These are phyloP conservation scores for Tipula unca DNA, from an alignment of 2,888 invertebrate genomes.

Conservation along the genomic window DNA sequence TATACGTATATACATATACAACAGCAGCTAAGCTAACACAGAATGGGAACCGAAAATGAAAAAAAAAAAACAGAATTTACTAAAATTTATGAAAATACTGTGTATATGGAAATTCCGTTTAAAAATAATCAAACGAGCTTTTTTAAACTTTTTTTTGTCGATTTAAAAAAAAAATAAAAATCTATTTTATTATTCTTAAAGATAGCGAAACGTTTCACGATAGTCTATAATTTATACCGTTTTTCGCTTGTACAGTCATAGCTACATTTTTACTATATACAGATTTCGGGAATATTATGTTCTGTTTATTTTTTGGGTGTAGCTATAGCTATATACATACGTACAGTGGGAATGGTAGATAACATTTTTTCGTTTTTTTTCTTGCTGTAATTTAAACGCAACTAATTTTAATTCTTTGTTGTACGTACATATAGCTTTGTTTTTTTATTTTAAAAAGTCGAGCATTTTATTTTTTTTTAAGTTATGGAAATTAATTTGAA, in stretches of 20 bases:
- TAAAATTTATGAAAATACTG: no score
- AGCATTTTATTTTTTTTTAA: no score
- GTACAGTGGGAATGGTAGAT: not conserved
- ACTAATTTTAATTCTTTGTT: not conserved
- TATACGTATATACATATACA: not conserved
- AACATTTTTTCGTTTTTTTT: not conserved
- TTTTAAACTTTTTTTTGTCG: not conserved
- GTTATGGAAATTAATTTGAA: not conserved
- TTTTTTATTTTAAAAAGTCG: not conserved
- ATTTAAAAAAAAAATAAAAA: not conserved
- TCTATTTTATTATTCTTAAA: not conserved
- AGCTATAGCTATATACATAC: no score
- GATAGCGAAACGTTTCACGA: not conserved
- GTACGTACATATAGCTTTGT: no score
- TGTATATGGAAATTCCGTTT: not conserved
- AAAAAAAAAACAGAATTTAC: not conserved
- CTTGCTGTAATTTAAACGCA: not conserved
- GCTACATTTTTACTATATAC: not conserved
- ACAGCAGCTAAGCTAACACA: not conserved
- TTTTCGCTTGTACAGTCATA: not conserved
- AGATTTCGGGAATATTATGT: not conserved
- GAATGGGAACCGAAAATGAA: not conserved
- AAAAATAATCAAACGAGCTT: not conserved
- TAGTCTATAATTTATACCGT: not conserved
- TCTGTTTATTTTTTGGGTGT: not conserved